Evolutionary conservation across 2,888 invertebrate species (phyloP).

Genomic region (Anagyrus pseudococci): DNA sequence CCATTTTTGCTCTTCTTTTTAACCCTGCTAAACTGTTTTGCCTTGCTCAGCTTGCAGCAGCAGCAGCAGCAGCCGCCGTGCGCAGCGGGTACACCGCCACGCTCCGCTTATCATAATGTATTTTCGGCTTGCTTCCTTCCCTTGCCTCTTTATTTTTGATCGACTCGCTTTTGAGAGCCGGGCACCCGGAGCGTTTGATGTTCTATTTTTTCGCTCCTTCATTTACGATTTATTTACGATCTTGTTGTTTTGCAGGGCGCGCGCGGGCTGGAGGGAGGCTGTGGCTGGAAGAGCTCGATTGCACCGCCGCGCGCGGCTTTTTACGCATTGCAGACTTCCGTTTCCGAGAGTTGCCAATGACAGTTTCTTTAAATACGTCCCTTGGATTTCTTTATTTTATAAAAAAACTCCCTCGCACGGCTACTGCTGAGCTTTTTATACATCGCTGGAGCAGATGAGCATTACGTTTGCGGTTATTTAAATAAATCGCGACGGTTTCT

Average conservation of each 20-base stretch:
- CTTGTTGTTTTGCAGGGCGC: not conserved
- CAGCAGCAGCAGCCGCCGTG: not conserved
- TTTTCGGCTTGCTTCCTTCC: slow-evolving; percentile 29
- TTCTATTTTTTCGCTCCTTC: slow-evolving; percentile 33
- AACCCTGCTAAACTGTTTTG: slow-evolving; percentile 34
- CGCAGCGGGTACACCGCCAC: slow-evolving; percentile 7
- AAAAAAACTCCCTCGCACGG: no score
- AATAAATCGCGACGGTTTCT: no score
- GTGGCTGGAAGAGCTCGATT: no score
- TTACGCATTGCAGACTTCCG: no score
- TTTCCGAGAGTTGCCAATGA: no score
- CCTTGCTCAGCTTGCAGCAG: slow-evolving; percentile 28
- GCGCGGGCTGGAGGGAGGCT: not conserved
- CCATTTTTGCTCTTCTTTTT: not conserved
- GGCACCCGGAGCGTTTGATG: slow-evolving; percentile 18
- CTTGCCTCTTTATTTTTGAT: slow-evolving; percentile 36
- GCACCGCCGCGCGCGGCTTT: no score
- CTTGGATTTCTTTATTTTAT: no score
- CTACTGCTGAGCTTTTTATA: no score
- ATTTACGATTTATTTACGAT: slow-evolving; percentile 9
- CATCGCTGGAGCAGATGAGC: no score
- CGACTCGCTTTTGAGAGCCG: slow-evolving; percentile 13
- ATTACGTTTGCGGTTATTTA: no score
- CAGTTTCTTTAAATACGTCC: no score
- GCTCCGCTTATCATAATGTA: slow-evolving; percentile 39